Percentiles rank a stretch among this genome's conserved stretches.
Evolutionary conservation across 2,888 invertebrate species (phyloP).

Genomic region (Branchellion lobata): DNA sequence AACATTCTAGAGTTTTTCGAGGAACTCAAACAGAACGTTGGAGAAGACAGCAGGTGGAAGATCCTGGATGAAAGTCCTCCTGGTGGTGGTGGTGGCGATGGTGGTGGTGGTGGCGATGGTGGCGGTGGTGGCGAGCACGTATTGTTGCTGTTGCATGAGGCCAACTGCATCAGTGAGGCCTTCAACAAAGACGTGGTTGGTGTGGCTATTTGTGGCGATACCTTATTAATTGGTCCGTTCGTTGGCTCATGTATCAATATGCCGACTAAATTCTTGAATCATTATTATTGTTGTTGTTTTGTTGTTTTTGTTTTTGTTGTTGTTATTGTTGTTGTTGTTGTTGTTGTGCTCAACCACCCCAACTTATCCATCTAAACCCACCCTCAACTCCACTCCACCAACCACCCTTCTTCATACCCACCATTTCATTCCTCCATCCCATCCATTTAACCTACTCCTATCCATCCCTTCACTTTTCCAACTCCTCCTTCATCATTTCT

Average conservation of each 20-base stretch:
- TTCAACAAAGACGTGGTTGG: conserved; percentile 58
- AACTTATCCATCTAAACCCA: no score
- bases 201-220: not conserved
- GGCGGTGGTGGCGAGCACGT: conserved; percentile 47
- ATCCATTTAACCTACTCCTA: no score
- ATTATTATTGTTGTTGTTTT: no score
- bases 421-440: no score
- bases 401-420: no score
- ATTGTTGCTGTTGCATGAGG: conserved; percentile 58
- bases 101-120: not conserved
- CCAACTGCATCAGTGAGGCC: conserved; percentile 60
- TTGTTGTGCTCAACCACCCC: not conserved
- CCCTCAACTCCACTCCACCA: no score
- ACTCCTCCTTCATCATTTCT: no score
- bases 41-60: not conserved
- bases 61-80: not conserved
- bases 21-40: not conserved
- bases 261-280: no score
- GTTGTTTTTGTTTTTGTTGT: not conserved
- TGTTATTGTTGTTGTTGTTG: not conserved
- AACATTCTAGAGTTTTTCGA: conserved; percentile 17
- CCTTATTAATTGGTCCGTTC: no score
- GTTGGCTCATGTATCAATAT: no score
- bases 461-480: no score
- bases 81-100: not conserved